Percentiles rank a stretch among this genome's conserved stretches.
These are phyloP conservation scores for Lycaon pictus DNA, from an alignment of 2,113 vertebrate genomes.

Conservation along the genomic window DNA sequence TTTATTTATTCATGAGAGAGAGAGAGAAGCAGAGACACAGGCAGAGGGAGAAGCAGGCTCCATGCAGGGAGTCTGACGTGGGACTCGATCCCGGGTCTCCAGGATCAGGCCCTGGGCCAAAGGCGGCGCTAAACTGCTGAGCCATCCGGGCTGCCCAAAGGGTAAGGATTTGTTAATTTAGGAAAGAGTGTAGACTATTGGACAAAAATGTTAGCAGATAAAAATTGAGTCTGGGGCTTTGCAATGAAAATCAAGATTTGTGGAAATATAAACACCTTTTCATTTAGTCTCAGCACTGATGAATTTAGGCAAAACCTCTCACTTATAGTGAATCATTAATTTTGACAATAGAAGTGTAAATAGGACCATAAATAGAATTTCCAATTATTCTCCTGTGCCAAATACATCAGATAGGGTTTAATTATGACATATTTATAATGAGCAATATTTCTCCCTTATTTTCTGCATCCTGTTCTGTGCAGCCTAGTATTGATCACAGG, in stretches of 20 bases:
- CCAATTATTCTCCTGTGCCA: conserved; percentile 59
- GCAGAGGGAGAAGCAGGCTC: too few species aligned
- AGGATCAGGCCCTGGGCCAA: too few species aligned
- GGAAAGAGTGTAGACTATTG: not conserved
- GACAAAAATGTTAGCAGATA: not conserved
- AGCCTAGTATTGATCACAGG: not conserved
- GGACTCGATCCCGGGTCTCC: too few species aligned
- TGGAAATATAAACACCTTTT: conserved; percentile 53
- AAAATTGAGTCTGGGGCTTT: conserved; percentile 47
- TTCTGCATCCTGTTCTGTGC: not conserved
- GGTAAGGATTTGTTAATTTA: conserved; percentile 14
- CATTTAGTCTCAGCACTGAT: conserved; percentile 51
- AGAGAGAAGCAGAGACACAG: too few species aligned
- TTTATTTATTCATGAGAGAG: too few species aligned
- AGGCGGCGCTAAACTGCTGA: too few species aligned
- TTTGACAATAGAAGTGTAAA: conserved; percentile 68
- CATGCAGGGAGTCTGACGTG: too few species aligned
- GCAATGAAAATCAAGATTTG: conserved; percentile 47
- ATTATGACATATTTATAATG: conserved; percentile 60
- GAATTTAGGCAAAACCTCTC: conserved; percentile 58
- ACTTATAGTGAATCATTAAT: conserved; percentile 65
- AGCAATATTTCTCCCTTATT: conserved; percentile 48
- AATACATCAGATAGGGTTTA: conserved; percentile 60
- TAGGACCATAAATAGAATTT: conserved; percentile 64
- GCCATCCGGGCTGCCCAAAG: too few species aligned